Evolutionary conservation across 1,140 invertebrate genomes (phyloP).

Genomic region (Dendroctonus valens): DNA sequence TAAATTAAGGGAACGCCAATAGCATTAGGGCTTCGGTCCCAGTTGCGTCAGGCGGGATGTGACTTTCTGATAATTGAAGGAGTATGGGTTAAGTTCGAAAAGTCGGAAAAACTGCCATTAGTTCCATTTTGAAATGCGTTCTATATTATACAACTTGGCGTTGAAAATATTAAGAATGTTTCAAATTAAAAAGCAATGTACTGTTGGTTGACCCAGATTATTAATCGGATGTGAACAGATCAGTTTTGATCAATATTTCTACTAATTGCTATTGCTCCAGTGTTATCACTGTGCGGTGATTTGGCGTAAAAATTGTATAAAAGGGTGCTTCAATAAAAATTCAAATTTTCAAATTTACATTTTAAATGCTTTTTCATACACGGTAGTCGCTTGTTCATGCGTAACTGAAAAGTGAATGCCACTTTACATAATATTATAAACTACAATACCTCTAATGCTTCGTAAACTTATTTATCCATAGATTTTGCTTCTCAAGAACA

Average conservation of each 20-base stretch:
- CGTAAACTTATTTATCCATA: slow-evolving; percentile 7
- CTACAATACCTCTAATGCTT: slow-evolving; percentile 15
- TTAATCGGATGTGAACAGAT: too few relatives aligned
- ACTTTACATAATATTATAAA: slow-evolving; percentile 41
- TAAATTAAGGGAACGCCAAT: slow-evolving; percentile 11
- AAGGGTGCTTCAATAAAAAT: slow-evolving; percentile 44
- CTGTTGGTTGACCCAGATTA: too few relatives aligned
- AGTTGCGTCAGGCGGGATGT: neutral
- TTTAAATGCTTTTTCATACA: slow-evolving; percentile 49
- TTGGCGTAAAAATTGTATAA: slow-evolving; percentile 29
- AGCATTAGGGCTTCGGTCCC: slow-evolving; percentile 10
- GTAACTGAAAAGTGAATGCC: slow-evolving; percentile 45
- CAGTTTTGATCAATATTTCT: too few relatives aligned
- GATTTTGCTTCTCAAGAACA: too few relatives aligned
- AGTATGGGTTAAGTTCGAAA: too few relatives aligned
- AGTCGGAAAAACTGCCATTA: too few relatives aligned
- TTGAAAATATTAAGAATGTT: too few relatives aligned
- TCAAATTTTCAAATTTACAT: slow-evolving; percentile 48
- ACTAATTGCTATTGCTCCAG: slow-evolving; percentile 1
- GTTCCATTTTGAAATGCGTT: too few relatives aligned
- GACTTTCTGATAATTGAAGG: slow-evolving; percentile 1
- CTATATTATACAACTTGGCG: too few relatives aligned
- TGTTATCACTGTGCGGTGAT: slow-evolving; percentile 20
- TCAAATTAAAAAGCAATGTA: too few relatives aligned
- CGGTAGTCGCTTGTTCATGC: slow-evolving; percentile 40